Evolutionary conservation across 2,888 invertebrate species (phyloP).

Genomic region (Sacculina carcini): DNA sequence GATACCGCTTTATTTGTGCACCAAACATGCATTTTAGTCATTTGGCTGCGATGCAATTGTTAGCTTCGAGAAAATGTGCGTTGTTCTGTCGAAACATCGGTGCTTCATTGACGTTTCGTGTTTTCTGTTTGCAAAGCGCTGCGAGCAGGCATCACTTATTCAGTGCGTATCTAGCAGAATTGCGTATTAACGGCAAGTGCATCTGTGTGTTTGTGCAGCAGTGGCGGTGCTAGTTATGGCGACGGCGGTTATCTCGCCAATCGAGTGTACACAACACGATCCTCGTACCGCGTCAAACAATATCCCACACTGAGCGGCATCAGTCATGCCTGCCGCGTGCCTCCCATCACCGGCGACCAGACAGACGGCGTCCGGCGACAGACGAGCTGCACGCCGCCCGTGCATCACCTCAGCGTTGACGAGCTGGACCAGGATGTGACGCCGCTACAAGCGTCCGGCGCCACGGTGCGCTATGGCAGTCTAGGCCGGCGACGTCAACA

Average conservation of each 20-base stretch:
- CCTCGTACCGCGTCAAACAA: conserved; percentile 20
- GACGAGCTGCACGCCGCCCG: neutral
- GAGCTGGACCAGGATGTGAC: conserved; percentile 10
- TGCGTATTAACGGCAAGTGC: too few species aligned
- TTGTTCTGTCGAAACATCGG: too few species aligned
- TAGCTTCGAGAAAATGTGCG: too few species aligned
- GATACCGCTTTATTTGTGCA: too few species aligned
- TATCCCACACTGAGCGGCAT: conserved; percentile 18
- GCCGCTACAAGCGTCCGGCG: conserved; percentile 2
- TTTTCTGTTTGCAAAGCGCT: too few species aligned
- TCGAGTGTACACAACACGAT: conserved; percentile 19
- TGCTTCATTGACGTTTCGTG: too few species aligned
- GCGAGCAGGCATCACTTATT: too few species aligned
- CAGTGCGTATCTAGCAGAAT: too few species aligned
- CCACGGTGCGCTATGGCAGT: conserved; percentile 16
- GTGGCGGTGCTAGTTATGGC: too few species aligned
- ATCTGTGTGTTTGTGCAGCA: too few species aligned
- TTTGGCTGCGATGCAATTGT: too few species aligned
- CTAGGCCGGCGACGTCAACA: conserved; percentile 17
- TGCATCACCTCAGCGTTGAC: conserved; percentile 11
- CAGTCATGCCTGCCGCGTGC: neutral
- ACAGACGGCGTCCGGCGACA: neutral
- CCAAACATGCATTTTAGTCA: too few species aligned
- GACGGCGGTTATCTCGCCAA: conserved; percentile 18
- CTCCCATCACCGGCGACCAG: conserved; percentile 7